These are phyloP conservation scores for Odontocolon sp. DNA, from an alignment of 2,888 invertebrate genomes.

Conservation along the genomic window DNA sequence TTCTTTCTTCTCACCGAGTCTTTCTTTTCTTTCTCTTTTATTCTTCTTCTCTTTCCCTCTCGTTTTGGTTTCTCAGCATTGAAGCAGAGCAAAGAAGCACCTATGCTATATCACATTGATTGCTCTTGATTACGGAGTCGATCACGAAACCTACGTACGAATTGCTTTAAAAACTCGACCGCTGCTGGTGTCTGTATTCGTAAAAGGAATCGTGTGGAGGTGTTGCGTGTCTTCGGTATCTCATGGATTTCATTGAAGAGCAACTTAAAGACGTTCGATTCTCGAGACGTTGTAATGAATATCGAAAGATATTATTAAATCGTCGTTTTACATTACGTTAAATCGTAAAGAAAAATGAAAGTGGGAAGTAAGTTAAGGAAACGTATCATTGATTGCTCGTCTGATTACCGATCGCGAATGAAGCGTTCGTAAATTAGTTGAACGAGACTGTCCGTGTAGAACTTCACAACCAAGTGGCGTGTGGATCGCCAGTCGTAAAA, in stretches of 20 bases:
- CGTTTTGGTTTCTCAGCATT: constrained; percentile 8
- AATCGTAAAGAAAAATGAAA: no score
- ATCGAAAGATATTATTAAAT: neutral
- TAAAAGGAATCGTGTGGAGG: constrained; percentile 30
- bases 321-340: no score
- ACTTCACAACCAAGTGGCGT: neutral
- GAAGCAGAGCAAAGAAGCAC: constrained; percentile 24
- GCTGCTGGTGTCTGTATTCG: neutral
- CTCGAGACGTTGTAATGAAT: constrained; percentile 8
- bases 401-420: neutral
- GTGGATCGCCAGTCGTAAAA: constrained; percentile 21
- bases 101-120: constrained; percentile 42
- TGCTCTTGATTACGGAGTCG: constrained; percentile 48
- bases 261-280: neutral
- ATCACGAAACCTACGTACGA: constrained; percentile 32
- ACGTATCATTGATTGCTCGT: constrained; percentile 5
- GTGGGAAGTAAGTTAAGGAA: constrained; percentile 10
- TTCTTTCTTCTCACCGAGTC: constrained; percentile 10
- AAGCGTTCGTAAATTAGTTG: constrained; percentile 10
- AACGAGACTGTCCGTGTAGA: constrained; percentile 1
- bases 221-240: neutral
- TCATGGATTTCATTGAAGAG: neutral
- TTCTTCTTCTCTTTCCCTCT: neutral
- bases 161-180: neutral
- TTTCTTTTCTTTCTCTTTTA: constrained; percentile 8